Conservation (phyloP, 2,888 invertebrate genomes). For the Tridacna crocea region DNA sequence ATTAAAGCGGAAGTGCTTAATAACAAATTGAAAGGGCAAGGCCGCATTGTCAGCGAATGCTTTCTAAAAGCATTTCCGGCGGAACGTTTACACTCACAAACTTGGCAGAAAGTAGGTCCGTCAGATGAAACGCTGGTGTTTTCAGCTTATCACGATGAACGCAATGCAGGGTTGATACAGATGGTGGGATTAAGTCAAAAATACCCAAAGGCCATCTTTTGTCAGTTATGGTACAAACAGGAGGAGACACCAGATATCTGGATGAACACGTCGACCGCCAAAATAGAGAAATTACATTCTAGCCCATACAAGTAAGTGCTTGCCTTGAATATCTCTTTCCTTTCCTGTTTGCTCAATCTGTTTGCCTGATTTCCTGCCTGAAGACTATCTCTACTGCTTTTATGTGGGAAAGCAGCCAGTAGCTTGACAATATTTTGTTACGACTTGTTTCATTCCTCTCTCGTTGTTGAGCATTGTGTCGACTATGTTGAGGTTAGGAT, state of each 20-base stretch:
- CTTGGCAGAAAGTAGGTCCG: conserved; percentile 13
- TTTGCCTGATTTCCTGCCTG: too few relatives aligned
- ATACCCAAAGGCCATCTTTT: neutral
- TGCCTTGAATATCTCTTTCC: too few relatives aligned
- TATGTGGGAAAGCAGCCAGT: too few relatives aligned
- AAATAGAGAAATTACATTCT: neutral
- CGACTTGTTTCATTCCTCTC: too few relatives aligned
- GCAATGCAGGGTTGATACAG: neutral
- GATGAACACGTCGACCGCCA: conserved; percentile 3
- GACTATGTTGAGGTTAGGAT: too few relatives aligned
- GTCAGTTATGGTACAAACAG: conserved; percentile 14
- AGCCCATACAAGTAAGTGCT: conserved; percentile 3
- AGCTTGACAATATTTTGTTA: too few relatives aligned
- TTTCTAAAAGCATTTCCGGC: neutral
- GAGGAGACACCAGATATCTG: neutral
- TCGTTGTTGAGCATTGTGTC: too few relatives aligned
- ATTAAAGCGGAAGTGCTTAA: neutral
- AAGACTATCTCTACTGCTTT: too few relatives aligned
- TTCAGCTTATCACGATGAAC: conserved; percentile 6
- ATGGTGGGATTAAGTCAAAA: neutral
- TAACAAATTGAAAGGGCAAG: neutral
- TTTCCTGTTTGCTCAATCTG: too few relatives aligned
- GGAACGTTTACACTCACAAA: neutral
- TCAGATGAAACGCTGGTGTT: conserved; percentile 1
- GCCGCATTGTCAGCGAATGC: neutral